These are phyloP conservation scores for Ectemnius continuus DNA, from an alignment of 2,888 invertebrate genomes.

Conservation along the genomic window DNA sequence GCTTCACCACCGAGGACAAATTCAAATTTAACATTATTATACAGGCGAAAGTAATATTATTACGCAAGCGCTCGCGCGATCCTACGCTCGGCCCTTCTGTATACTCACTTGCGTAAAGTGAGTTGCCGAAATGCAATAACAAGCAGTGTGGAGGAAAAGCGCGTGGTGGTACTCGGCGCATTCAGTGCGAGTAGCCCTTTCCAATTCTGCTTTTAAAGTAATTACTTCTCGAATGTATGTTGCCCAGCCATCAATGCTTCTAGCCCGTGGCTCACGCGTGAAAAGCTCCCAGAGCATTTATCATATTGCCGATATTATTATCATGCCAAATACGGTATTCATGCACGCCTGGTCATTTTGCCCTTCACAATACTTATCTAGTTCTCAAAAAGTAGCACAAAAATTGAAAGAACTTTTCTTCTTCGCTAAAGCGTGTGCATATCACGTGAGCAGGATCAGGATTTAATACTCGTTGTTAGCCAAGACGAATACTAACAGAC, in stretches of 20 bases:
- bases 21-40: slow-evolving; percentile 54
- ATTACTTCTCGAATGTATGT: slow-evolving; percentile 15
- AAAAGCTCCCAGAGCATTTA: neutral
- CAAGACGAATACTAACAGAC: too few species aligned
- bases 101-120: slow-evolving; percentile 20
- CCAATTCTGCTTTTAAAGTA: slow-evolving; percentile 25
- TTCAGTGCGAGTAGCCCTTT: slow-evolving; percentile 4
- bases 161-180: neutral
- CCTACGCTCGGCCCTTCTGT: neutral
- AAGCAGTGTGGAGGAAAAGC: slow-evolving; percentile 6
- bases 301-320: neutral
- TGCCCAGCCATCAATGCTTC: too few species aligned
- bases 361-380: too few species aligned
- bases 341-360: too few species aligned
- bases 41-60: slow-evolving; percentile 46
- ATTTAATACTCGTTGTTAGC: too few species aligned
- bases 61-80: slow-evolving; percentile 19
- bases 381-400: too few species aligned
- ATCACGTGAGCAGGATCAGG: too few species aligned
- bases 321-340: slow-evolving; percentile 21
- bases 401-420: too few species aligned
- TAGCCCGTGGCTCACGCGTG: neutral
- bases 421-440: too few species aligned
- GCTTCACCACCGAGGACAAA: slow-evolving; percentile 45
- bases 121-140: slow-evolving; percentile 36